Conservation (phyloP, 2,797 vertebrate species). For the Cyclopterus lumpus region DNA sequence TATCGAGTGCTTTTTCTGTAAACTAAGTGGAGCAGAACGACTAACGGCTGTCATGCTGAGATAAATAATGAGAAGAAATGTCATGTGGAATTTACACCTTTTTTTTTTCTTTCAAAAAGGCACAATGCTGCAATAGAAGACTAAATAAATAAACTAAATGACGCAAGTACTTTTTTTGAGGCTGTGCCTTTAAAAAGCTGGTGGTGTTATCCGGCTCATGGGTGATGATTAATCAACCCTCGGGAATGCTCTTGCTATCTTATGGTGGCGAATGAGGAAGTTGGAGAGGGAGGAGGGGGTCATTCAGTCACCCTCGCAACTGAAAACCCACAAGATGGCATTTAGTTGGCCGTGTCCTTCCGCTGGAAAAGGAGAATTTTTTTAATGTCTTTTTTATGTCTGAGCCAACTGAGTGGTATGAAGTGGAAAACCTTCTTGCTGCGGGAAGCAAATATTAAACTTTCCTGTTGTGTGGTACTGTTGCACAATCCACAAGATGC, state of each 20-base stretch:
- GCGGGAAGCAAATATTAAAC: no score
- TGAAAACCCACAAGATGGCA: conserved; percentile 26
- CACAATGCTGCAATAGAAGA: neutral
- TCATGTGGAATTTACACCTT: neutral
- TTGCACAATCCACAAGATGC: neutral
- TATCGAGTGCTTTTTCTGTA: neutral
- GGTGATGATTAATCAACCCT: conserved; percentile 72
- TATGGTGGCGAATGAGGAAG: conserved; percentile 52
- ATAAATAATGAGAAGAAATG: neutral
- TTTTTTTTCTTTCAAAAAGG: neutral
- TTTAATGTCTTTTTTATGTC: neutral
- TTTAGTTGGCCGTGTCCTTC: neutral
- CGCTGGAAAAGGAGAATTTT: neutral
- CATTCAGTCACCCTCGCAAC: conserved; percentile 48
- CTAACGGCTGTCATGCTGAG: no score
- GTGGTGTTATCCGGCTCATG: conserved; percentile 13
- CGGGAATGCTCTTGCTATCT: conserved; percentile 37
- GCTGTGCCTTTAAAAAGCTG: conserved; percentile 22
- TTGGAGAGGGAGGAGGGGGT: conserved; percentile 54
- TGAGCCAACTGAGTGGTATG: neutral
- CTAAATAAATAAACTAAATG: neutral
- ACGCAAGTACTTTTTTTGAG: neutral
- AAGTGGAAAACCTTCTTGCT: no score
- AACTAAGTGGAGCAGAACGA: neutral
- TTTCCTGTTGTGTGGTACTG: neutral